phyloP scores from a whole-genome alignment of 2,888 invertebrate genomes.

The Sphaeridia pumilis region DNA sequence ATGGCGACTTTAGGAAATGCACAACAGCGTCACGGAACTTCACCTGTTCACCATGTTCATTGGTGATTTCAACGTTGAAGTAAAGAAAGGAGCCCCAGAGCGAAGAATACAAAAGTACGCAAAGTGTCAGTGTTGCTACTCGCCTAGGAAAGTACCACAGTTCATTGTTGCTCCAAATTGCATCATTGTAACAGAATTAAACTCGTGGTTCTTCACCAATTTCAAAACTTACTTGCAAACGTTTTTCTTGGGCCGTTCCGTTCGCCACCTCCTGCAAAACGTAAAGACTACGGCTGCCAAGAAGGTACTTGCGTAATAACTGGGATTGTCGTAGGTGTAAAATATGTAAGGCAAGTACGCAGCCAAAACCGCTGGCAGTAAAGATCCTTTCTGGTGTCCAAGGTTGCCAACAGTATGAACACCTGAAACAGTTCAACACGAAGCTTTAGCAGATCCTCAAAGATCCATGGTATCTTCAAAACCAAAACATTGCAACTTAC shows the following conservation, averaged over 20 bases:
- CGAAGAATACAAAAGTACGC: slow-evolving; percentile 54
- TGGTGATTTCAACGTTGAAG: slow-evolving; percentile 75
- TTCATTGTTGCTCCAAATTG: too few relatives aligned
- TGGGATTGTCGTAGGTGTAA: slow-evolving; percentile 61
- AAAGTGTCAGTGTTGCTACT: slow-evolving; percentile 48
- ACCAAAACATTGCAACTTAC: slow-evolving; percentile 42
- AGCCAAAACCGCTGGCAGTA: slow-evolving; percentile 56
- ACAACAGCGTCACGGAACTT: slow-evolving; percentile 75
- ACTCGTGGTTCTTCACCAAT: background rate
- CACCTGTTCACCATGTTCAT: slow-evolving; percentile 73
- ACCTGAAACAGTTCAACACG: slow-evolving; percentile 47
- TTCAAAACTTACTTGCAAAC: slow-evolving; percentile 37
- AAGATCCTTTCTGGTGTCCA: slow-evolving; percentile 63
- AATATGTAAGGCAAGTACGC: slow-evolving; percentile 54
- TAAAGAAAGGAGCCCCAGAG: slow-evolving; percentile 70
- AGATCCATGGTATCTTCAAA: background rate
- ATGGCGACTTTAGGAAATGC: slow-evolving; percentile 78
- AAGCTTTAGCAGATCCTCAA: background rate
- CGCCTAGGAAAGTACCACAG: slow-evolving; percentile 44
- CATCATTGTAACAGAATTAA: background rate
- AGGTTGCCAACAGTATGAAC: slow-evolving; percentile 85
- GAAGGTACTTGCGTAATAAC: slow-evolving; percentile 40
- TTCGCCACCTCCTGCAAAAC: slow-evolving; percentile 68
- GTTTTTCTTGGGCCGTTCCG: slow-evolving; percentile 47
- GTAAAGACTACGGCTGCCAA: slow-evolving; percentile 56